Evolutionary conservation across 2,888 invertebrate genomes (phyloP), one percentile per base, ranked within the genome.

Genomic region (Chorisops tibialis): DNA sequence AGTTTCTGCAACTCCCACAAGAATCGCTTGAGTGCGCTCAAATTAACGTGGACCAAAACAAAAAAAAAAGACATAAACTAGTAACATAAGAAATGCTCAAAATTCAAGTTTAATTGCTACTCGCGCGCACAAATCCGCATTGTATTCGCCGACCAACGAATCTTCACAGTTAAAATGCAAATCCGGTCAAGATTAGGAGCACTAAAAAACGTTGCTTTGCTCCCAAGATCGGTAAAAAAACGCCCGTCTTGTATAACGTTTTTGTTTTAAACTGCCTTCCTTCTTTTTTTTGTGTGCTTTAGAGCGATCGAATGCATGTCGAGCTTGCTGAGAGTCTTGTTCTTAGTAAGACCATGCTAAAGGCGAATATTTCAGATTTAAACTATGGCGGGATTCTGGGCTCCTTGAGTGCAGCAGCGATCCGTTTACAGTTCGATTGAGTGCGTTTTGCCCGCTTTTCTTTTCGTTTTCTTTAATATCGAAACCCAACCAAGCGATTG

Each of bases 51-150:
- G 54, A 35, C 30, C 2, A 43, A 43, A 43, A 16, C 41, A 16
- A 16, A 39, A 39, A 39, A 12, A 39, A 14, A 14, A 14, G 4
- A 9, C 37, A 39, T 4, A 43, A 18, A 43, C 43, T 12, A 12
- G 45, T 18, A 54, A 54, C n/a, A 30, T 41, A 56, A 43, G 45
- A 45, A 56, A 56, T 43, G 56, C 35, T 56, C 43, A 56, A 56
- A 56, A 43, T 60, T 49, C 48, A 60, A 63, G 60, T 63, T 63
- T 63, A 63, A 63, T 63, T 63, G 60, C 63, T 63, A 54, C 60
- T 52, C 60, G 60, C 59, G 60, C 59, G 60, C 63, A 56, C 45
- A 56, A 56, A 56, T 56, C 56, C 43, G 56, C 56, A 41, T 51
- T 54, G 41, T 54, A 39, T 54, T 21, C 24, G 43, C 56, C 45